Percentiles rank a stretch among this genome's conserved stretches.
Evolutionary conservation across 1,140 invertebrate species (phyloP).

Genomic region (Elymnias hypermnestra): DNA sequence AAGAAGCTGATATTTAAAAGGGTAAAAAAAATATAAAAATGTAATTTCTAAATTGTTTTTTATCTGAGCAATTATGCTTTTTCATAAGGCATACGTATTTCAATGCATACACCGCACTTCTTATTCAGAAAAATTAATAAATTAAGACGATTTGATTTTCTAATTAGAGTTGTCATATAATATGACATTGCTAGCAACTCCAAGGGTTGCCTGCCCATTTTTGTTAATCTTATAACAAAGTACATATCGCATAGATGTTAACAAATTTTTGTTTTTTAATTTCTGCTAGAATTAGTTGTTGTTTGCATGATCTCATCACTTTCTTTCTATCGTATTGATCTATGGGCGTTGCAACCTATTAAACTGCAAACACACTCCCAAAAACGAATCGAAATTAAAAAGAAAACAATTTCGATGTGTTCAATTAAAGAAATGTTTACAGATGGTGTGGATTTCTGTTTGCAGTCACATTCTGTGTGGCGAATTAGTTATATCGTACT

Average conservation of each 20-base stretch:
- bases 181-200: slow-evolving; percentile 45
- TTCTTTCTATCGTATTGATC: neutral
- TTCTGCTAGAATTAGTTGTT: slow-evolving; percentile 8
- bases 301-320: slow-evolving; percentile 11
- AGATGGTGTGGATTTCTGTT: slow-evolving; percentile 36
- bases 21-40: too few species aligned
- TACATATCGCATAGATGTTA: neutral
- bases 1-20: too few species aligned
- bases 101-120: too few species aligned
- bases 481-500: slow-evolving; percentile 7
- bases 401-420: neutral
- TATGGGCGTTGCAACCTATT: slow-evolving; percentile 52
- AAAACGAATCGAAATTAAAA: neutral
- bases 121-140: too few species aligned
- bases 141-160: too few species aligned
- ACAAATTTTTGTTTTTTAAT: neutral
- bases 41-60: too few species aligned
- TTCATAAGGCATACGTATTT: too few species aligned
- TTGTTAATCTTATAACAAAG: neutral
- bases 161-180: neutral
- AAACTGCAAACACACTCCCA: slow-evolving; percentile 61
- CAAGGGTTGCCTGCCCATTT: slow-evolving; percentile 42
- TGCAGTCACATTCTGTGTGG: slow-evolving; percentile 62
- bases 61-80: too few species aligned
- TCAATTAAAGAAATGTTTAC: slow-evolving; percentile 10